These are phyloP conservation scores for Hexactinellida sp. DNA, from an alignment of 37 sponge, comb jelly and placozoan genomes.

Conservation along the genomic window DNA sequence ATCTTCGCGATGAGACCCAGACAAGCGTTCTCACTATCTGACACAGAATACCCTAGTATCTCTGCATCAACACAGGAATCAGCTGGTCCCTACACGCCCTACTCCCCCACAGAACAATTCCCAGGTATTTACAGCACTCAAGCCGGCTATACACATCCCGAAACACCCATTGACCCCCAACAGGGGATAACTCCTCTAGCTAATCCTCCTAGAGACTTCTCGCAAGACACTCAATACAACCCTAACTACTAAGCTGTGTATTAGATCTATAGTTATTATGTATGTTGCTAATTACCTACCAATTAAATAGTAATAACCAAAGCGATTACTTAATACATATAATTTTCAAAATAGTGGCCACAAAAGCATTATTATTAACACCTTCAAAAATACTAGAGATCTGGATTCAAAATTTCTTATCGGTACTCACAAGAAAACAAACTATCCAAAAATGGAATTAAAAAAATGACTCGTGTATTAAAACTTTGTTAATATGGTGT, in stretches of 20 bases:
- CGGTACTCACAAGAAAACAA: too few species aligned
- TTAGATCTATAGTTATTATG: not conserved
- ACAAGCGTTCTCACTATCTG: not conserved
- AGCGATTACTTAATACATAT: too few species aligned
- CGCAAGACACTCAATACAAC: not conserved
- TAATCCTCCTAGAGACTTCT: not conserved
- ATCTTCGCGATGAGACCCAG: too few species aligned
- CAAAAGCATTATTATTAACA: too few species aligned
- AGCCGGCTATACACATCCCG: not conserved
- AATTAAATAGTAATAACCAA: too few species aligned
- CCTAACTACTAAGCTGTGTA: not conserved
- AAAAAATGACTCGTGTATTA: too few species aligned
- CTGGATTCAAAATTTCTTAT: too few species aligned
- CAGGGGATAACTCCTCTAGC: not conserved
- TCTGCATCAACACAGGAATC: not conserved
- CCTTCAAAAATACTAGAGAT: too few species aligned
- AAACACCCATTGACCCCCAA: not conserved
- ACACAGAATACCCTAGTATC: not conserved
- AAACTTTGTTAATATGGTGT: too few species aligned
- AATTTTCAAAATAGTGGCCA: too few species aligned
- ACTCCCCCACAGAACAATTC: slow-evolving; percentile 1
- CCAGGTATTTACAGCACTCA: not conserved
- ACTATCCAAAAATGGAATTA: too few species aligned
- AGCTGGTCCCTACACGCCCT: not conserved
- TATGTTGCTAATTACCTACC: too few species aligned